Base-by-base conservation (phyloP, 2,888 invertebrate species). In the Tenthredo distinguenda region DNA sequence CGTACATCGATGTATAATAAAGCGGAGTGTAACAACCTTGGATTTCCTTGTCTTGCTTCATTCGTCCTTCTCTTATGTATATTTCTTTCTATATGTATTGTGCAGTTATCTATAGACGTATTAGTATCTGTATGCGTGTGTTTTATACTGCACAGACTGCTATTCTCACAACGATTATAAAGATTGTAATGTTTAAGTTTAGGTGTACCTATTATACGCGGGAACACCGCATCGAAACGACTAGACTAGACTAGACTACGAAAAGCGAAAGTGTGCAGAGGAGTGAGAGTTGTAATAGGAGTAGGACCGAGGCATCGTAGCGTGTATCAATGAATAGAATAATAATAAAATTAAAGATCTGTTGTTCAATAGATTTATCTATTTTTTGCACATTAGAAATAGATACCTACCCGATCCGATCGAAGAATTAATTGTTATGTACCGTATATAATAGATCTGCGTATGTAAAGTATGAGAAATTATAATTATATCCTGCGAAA, bases 11-110 rank as follows among this genome's bases (percentile, higher is more conserved):
- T 62, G 62, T 62, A 62, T 62, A 62, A 62, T 62, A 26, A 62
- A 26, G 21, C 62, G 21, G 62, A 62, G 62, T 68, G 34, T 68
- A 68, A 68, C 68, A 18, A 34, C 68, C 68, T 68, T 68, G 68
- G 68, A 68, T 68, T 68, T 26, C 68, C 68, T 68, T 68, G 68
- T 68, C 68, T 34, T 68, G 68, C 68, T 68, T 18, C 34, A 68
- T 68, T 68, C 68, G 68, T 68, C 68, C 68, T 68, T 68, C 68
- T 68, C 34, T 34, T 34, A 9, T 34, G 12, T 26, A 50, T 12
- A 10, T 21, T 3, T 26, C 0, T 12, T 10, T 10, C 0, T 26
- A 7, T 58, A 58, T 21, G 18, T 43, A 10, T 37, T 43, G 18
- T 50, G 18, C 50, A 18, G 3, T 3, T 50, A 18, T 15, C 2